These are phyloP conservation scores for Pterobdella sp. DNA, from an alignment of 2,888 invertebrate species.

Conservation along the genomic window DNA sequence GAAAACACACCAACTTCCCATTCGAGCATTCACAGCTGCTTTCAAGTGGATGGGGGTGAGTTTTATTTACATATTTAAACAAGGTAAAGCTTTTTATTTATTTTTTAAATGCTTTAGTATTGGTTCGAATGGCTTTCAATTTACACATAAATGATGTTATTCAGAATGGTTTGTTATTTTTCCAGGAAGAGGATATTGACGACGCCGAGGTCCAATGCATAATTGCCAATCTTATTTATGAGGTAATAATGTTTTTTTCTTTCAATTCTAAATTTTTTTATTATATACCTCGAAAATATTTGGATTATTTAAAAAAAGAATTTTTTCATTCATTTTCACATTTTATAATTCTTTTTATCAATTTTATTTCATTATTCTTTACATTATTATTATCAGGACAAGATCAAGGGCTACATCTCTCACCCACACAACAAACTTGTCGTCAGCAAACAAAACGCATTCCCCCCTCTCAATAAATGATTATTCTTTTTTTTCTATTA, in stretches of 20 bases:
- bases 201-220: conserved; percentile 91
- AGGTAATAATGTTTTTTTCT: conserved; percentile 55
- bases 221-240: conserved; percentile 87
- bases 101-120: not conserved
- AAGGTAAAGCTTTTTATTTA: not conserved
- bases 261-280: too few relatives aligned
- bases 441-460: conserved; percentile 91
- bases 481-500: not conserved
- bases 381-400: too few relatives aligned
- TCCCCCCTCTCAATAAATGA: conserved; percentile 59
- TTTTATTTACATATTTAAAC: too few relatives aligned
- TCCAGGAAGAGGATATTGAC: conserved; percentile 74
- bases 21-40: conserved; percentile 73
- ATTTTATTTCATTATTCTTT: too few relatives aligned
- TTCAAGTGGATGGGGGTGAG: conserved; percentile 56
- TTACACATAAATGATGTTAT: not conserved
- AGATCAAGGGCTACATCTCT: conserved; percentile 95
- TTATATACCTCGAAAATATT: too few relatives aligned
- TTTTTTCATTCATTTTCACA: too few relatives aligned
- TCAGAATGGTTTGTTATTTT: conserved; percentile 51
- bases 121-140: not conserved
- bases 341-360: too few relatives aligned
- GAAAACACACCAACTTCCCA: conserved; percentile 72
- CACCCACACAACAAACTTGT: conserved; percentile 93
- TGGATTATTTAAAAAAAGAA: too few relatives aligned